Percentiles rank a stretch among this genome's conserved stretches.
Evolutionary conservation across 2,113 vertebrate genomes (phyloP).

Genomic region (Zeus faber): DNA sequence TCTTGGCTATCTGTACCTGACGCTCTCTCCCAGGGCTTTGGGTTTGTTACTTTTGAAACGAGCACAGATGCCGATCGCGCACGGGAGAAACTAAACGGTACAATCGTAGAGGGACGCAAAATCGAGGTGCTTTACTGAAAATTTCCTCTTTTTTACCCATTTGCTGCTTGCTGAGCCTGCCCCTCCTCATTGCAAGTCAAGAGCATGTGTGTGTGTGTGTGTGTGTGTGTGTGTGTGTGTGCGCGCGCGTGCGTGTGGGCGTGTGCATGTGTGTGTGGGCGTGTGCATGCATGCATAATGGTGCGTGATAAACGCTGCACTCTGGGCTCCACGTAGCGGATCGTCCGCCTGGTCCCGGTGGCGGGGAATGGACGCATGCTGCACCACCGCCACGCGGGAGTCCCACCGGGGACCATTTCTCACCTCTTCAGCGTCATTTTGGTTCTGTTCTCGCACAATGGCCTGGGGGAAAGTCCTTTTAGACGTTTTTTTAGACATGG

Average conservation of each 20-base stretch:
- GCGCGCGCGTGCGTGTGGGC: conserved; percentile 9
- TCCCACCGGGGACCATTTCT: too few species aligned
- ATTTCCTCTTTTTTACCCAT: conserved; percentile 22
- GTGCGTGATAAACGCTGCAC: conserved; percentile 15
- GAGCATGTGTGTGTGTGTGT: conserved; percentile 30
- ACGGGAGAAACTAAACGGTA: conserved; percentile 99
- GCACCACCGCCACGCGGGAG: background rate
- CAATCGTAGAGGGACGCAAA: conserved; percentile 99
- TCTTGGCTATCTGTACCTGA: conserved; percentile 13
- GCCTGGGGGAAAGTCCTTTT: too few species aligned
- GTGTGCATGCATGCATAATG: conserved; percentile 45
- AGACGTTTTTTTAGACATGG: too few species aligned
- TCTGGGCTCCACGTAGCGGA: conserved; percentile 29
- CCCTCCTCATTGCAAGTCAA: background rate
- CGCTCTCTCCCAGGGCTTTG: conserved; percentile 72
- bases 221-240: conserved; percentile 17
- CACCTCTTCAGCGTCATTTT: too few species aligned
- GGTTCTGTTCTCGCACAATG: too few species aligned
- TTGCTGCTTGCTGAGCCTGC: conserved; percentile 46
- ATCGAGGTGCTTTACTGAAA: conserved; percentile 89
- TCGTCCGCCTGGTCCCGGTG: conserved; percentile 44
- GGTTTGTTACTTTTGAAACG: conserved; percentile 99
- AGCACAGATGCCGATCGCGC: conserved; percentile 97
- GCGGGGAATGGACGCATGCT: conserved; percentile 50
- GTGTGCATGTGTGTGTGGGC: conserved; percentile 6